Base-by-base conservation (phyloP, 2,113 vertebrate species). In the Macrotus californicus region DNA sequence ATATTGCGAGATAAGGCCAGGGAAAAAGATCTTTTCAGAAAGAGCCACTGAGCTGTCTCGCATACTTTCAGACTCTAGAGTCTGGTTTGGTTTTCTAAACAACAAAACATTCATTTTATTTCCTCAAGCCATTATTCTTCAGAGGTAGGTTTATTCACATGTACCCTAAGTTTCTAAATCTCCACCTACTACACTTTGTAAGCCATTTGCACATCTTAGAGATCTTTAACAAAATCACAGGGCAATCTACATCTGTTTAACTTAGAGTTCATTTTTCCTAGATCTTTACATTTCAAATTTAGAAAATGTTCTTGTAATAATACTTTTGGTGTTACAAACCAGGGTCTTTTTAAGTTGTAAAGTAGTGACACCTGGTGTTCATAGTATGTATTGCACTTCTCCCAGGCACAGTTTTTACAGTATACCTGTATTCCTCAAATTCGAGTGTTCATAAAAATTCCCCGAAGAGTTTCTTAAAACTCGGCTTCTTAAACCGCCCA, bases 311-410 rank as follows among this genome's bases (percentile, higher is more conserved):
- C 66, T 89, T 92, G 6, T 43, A 93, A 46, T 39, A 64, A 18
- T 59, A 76, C 6, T 46, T 48, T 67, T 86, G 14, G 59, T 87
- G 3, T 39, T 41, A 75, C 43, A n/a, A 9, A 66, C 15, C 18
- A 48, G 54, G 13, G 19, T 50, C 24, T 54, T 93, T 85, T 93
- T 64, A 94, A 92, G 67, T 81, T 95, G 61, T 83, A 79, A 9
- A 91, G 50, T 22, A 88, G 84, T 67, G 96, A 92, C 96, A 95
- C 8, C 96, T 96, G 46, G 84, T 94, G 95, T 96, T 95, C 88
- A 94, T 0, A 66, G 31, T 21, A 18, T 5, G 19, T 89, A 95
- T 59, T 96, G 52, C 95, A 91, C 31, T 48, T 89, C 41, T 94
- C 14, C 56, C n/a, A 36, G 56, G 16, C 9, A 84, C 24, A 72